Base-by-base conservation (phyloP, 2,888 invertebrate genomes). In the Monoplex corrugatus region DNA sequence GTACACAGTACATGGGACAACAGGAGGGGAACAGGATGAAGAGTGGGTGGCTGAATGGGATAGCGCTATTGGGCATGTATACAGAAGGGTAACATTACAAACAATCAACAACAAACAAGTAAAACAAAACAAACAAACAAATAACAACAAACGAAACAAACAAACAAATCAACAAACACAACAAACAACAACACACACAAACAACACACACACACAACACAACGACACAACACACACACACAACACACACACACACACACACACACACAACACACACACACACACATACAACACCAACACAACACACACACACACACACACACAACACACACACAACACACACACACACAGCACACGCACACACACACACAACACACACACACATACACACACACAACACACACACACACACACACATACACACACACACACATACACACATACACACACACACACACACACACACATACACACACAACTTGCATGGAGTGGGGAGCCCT, bases 391-490 rank as follows among this genome's bases (percentile, higher is more conserved):
- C 40, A 43, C 40, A 16, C 28, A 43, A 43, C 78, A 43, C 78
- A 80, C 23, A 80, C 78, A 80, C 78, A 80, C 78, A 43, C 3
- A 23, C 78, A 23, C 1, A 23, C 40, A 43, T 28, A 16, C 28
- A 43, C 40, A 43, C 78, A 43, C 78, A 80, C 23, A 80, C 78
- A 80, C 78, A 43, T 28, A 78, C 78, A 78, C 28, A 80, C 8
- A n/a, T 68, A n/a, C 19, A 38, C 75, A 10, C 38, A 38, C 35
- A 75, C 23, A 75, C 75, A 75, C 35, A 35, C 75, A 75, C 75
- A 75, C 75, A 75, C 75, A 38, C 75, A 38, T 19, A 75, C 75
- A 38, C 16, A 19, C 72, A 72, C 5, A n/a, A n/a, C n/a, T n/a
- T n/a, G n/a, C n/a, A n/a, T n/a, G n/a, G n/a, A n/a, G n/a, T n/a